Base-by-base conservation (phyloP, 92 coral and sea anemone species). In the Phenganax stokvisi region DNA sequence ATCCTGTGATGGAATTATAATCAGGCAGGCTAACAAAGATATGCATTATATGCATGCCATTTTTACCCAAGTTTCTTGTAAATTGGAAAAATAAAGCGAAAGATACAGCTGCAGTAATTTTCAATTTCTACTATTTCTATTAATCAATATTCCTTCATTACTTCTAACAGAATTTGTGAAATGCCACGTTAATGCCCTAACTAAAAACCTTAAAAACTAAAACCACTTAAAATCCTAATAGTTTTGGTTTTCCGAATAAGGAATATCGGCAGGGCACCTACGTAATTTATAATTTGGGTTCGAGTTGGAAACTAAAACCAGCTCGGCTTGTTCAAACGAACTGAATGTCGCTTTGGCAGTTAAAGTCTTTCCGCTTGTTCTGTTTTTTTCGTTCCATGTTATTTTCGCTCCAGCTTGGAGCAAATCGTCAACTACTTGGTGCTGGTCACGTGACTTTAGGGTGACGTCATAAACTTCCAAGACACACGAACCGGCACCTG, bases 261-360 rank as follows among this genome's bases (percentile, higher is more conserved):
- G 54, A 75, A 84, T 85, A 75, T 88, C 86, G 72, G 85, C 81
- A 82, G 90, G 17, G 76, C 80, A 77, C 83, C 83, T 72, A 79
- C 97, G 93, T 60, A 91, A 88, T 86, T 93, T 91, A 88, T 86
- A 93, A 75, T 85, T 85, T 56, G 90, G 88, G 86, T 82, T 85
- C 62, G 87, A 81, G 84, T 88, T 76, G 51, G 87, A 75, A 63
- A 79, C 83, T 55, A 86, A 83, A 28, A 91, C 91, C 76, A 86
- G 90, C 57, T 87, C 89, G 60, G 92, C 96, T 55, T 87, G 90
- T 0, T 76, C 31, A 9, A 87, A 76, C 6, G 92, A 87, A 27
- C 88, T 82, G 82, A 90, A 88, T 37, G 88, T 88, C 37, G 97
- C 96, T 74, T 89, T 86, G 51, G 85, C 83, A 16, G 89, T 57